Conservation (phyloP, 2,888 invertebrate species). For the Saturnia pavonia region DNA sequence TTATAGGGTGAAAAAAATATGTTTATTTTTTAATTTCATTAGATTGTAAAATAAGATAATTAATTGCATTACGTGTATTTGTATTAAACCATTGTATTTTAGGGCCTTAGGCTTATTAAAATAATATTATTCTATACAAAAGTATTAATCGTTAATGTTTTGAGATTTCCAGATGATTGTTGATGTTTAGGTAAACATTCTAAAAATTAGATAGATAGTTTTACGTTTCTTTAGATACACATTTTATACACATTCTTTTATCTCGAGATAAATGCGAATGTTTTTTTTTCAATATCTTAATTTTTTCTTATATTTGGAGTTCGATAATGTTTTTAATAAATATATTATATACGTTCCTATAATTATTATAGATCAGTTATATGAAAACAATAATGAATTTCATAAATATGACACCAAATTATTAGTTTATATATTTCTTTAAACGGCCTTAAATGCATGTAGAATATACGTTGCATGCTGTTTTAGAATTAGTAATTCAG, state of each 20-base stretch:
- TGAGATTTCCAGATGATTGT: conserved; percentile 79
- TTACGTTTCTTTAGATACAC: conserved; percentile 40
- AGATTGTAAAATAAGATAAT: conserved; percentile 40
- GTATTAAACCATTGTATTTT: conserved; percentile 52
- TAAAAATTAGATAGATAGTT: conserved; percentile 63
- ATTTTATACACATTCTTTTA: conserved; percentile 43
- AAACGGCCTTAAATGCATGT: conserved; percentile 39
- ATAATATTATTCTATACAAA: conserved; percentile 49
- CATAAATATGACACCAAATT: conserved; percentile 53
- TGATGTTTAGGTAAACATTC: conserved; percentile 76
- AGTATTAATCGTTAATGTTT: conserved; percentile 64
- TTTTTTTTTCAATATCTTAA: conserved; percentile 36
- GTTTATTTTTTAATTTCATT: conserved; percentile 39
- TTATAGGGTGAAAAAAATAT: conserved; percentile 36
- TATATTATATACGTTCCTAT: not conserved
- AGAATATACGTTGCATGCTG: conserved; percentile 37
- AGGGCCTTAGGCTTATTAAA: conserved; percentile 72
- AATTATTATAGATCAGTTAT: conserved; percentile 29
- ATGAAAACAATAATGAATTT: conserved; percentile 59
- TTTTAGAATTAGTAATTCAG: conserved; percentile 25
- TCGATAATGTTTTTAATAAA: not conserved
- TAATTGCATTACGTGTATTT: conserved; percentile 48
- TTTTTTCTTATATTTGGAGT: not conserved
- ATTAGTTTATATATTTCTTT: conserved; percentile 35
- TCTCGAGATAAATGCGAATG: conserved; percentile 60